phyloP scores from a whole-genome alignment of 2,797 vertebrate genomes.

The Lacerta bilineata region DNA sequence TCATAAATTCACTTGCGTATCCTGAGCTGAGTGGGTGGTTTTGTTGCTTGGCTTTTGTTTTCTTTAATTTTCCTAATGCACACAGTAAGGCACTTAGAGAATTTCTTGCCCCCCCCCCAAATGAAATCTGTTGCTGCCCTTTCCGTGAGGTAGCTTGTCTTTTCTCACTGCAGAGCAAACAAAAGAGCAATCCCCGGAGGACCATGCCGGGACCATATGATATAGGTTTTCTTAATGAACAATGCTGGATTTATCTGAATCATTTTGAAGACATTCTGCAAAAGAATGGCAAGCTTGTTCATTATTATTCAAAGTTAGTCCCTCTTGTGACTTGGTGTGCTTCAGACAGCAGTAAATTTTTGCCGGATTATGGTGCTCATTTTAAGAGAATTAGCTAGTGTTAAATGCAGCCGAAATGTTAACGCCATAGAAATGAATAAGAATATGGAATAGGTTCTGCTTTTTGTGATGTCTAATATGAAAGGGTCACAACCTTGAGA shows the following conservation, averaged over 20 bases:
- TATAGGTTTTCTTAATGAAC: constrained; percentile 63
- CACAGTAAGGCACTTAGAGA: constrained; percentile 54
- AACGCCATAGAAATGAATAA: constrained; percentile 39
- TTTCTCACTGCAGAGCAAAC: constrained; percentile 55
- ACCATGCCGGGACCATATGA: constrained; percentile 57
- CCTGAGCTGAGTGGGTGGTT: constrained; percentile 56
- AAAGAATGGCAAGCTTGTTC: constrained; percentile 42
- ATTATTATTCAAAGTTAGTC: constrained; percentile 68
- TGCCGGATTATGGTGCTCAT: constrained; percentile 55
- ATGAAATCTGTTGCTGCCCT: constrained; percentile 50
- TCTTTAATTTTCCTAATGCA: constrained; percentile 67
- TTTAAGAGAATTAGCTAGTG: constrained; percentile 57
- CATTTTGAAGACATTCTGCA: constrained; percentile 53
- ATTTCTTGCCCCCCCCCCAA: constrained; percentile 51
- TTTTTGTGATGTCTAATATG: constrained; percentile 36
- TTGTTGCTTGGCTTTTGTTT: constrained; percentile 61
- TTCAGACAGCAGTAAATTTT: constrained; percentile 52
- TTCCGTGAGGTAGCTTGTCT: constrained; percentile 41
- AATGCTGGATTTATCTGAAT: constrained; percentile 34
- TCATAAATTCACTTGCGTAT: constrained; percentile 65
- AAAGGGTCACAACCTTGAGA: constrained; percentile 40
- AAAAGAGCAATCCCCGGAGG: constrained; percentile 60
- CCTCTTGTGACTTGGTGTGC: constrained; percentile 48
- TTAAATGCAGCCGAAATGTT: constrained; percentile 59
- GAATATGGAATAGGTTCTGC: constrained; percentile 40